Evolutionary conservation across 2,888 invertebrate species (phyloP).

Genomic region (Beris chalybata): DNA sequence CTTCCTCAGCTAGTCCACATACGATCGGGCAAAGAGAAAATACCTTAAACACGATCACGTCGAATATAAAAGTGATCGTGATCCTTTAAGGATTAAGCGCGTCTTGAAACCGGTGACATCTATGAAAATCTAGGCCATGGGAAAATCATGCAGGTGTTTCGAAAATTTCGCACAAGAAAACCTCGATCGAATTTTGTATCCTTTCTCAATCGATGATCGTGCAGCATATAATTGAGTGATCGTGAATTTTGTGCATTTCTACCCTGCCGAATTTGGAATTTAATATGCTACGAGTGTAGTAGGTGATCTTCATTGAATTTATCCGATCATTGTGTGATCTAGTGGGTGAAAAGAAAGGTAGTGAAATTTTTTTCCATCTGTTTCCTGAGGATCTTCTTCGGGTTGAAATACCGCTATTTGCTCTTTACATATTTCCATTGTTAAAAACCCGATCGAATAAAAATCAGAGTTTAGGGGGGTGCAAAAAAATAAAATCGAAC

Average conservation of each 20-base stretch:
- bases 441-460: conserved; percentile 29
- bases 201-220: conserved; percentile 17
- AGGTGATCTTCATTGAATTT: too few relatives aligned
- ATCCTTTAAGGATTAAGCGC: conserved; percentile 19
- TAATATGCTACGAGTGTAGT: not conserved
- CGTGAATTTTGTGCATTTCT: conserved; percentile 23
- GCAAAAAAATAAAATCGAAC: not conserved
- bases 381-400: not conserved
- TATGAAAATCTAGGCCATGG: conserved; percentile 34
- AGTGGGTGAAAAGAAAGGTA: too few relatives aligned
- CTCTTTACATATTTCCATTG: conserved; percentile 23
- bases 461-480: conserved; percentile 26
- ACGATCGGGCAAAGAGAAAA: not conserved
- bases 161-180: too few relatives aligned
- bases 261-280: conserved; percentile 1
- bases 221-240: conserved; percentile 27
- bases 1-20: conserved; percentile 12
- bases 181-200: conserved; percentile 11
- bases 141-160: conserved; percentile 38
- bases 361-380: too few relatives aligned
- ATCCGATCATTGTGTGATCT: too few relatives aligned
- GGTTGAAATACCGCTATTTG: conserved; percentile 31
- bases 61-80: conserved; percentile 1
- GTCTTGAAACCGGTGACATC: conserved; percentile 25
- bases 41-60: conserved; percentile 16